phyloP scores from a whole-genome alignment of 2,113 vertebrate genomes.

The Neolamprologus toae region DNA sequence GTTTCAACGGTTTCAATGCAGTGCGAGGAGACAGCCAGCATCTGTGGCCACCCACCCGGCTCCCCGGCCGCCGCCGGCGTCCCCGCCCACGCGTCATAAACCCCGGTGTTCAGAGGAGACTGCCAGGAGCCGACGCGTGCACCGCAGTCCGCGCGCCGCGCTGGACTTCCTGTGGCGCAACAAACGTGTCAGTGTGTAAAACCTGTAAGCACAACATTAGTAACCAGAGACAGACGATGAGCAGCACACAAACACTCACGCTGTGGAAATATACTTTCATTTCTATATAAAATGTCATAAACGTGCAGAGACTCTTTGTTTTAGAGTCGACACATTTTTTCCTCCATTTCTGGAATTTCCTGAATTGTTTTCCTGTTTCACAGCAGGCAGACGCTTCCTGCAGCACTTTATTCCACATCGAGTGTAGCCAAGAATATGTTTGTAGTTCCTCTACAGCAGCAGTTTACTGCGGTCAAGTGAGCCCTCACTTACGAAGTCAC shows the following conservation, averaged over 20 bases:
- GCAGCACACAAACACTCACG: background rate
- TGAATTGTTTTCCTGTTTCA: background rate
- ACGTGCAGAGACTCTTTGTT: background rate
- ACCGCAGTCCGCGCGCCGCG: background rate
- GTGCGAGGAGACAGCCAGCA: conserved; percentile 12
- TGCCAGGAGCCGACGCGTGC: background rate
- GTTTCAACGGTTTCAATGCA: background rate
- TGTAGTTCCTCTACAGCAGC: background rate
- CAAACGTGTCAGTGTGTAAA: background rate
- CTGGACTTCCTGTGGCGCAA: background rate
- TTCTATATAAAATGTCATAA: background rate
- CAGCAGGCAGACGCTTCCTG: background rate
- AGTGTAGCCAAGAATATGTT: background rate
- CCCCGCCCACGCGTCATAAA: background rate
- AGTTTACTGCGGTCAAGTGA: no score
- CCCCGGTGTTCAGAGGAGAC: background rate
- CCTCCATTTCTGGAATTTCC: background rate
- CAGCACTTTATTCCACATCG: background rate
- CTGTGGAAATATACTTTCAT: background rate
- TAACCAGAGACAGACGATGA: background rate
- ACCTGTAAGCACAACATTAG: background rate
- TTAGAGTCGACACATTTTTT: background rate
- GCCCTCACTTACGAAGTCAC: no score
- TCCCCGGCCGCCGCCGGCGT: background rate
- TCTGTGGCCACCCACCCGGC: background rate